Conservation (phyloP, 2,113 vertebrate genomes). For the Pica pica region DNA sequence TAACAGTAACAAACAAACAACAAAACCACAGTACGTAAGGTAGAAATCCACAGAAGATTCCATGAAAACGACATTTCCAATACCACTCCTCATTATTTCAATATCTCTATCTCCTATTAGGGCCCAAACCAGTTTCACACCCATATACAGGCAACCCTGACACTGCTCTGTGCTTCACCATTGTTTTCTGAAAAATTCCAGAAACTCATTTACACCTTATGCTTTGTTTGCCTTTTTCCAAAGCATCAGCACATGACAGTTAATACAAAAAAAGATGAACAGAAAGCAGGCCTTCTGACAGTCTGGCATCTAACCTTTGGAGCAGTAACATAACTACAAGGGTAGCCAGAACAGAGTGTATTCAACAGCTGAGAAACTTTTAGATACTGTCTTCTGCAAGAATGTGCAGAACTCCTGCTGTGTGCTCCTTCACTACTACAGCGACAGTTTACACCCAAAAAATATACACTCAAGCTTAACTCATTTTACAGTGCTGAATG, state of each 20-base stretch:
- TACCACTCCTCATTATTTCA: not conserved
- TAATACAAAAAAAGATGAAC: not conserved
- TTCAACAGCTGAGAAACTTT: not conserved
- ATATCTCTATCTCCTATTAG: not conserved
- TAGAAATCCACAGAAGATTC: not conserved
- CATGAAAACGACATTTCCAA: not conserved
- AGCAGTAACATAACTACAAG: not conserved
- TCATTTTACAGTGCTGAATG: not conserved
- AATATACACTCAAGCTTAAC: not conserved
- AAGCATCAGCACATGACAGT: not conserved
- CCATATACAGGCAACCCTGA: not conserved
- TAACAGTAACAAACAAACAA: not conserved
- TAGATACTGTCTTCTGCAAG: not conserved
- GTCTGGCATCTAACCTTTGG: not conserved
- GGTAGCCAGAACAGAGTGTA: fast-evolving
- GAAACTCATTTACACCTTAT: not conserved
- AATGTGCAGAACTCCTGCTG: not conserved
- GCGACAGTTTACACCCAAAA: not conserved
- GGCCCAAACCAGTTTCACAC: not conserved
- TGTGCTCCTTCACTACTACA: not conserved
- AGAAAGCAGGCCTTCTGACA: not conserved
- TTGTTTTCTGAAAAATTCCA: not conserved
- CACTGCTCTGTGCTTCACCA: not conserved
- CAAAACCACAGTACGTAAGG: not conserved
- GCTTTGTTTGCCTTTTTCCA: not conserved